Base-by-base conservation (phyloP, 2,113 vertebrate species). In the Psephotus haematonotus region DNA sequence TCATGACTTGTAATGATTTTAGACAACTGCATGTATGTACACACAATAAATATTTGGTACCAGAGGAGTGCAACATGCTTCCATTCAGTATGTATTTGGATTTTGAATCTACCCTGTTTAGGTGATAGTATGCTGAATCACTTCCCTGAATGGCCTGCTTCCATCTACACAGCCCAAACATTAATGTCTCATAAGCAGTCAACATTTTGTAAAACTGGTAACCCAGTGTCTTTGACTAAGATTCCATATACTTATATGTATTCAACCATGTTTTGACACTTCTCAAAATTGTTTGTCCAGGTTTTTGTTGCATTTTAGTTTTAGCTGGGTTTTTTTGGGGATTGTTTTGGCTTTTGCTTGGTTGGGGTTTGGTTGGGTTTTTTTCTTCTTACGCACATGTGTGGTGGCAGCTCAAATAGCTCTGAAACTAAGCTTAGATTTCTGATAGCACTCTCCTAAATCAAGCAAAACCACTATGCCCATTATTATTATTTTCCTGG, bases 11-110 rank as follows among this genome's bases (percentile, higher is more conserved):
- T 13, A 33, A 69, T 23, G 8, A 70, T 67, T 67, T 78, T 37
- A 70, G 27, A 70, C 27, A 82, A 82, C 8, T 1, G 0, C 19
- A 8, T 20, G 22, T n/a, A 49, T 0, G 1, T 65, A 69, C 17
- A 75, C 6, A 23, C 0, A 1, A 69, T 10, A 60, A 83, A 55
- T 29, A 77, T 33, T 50, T 22, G 37, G 19, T 41, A 50, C 11
- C 15, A 83, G 4, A 16, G 20, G 17, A 85, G 3, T 16, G 47
- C 11, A 78, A 85, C 85, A 87, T 15, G 24, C 19, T 85, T 74
- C 43, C 22, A 75, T 74, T 64, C 41, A 53, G 46, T 15, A 70
- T 3, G 6, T 20, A 67, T n/a, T 17, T 57, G 17, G 4, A 4
- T 74, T 72, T 53, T 83, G 31, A 86, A 88, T 7, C 57, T 6